Percentiles rank a stretch among this genome's conserved stretches.
phyloP scores from a whole-genome alignment of 2,888 invertebrate species.

The Tetragonula carbonaria region DNA sequence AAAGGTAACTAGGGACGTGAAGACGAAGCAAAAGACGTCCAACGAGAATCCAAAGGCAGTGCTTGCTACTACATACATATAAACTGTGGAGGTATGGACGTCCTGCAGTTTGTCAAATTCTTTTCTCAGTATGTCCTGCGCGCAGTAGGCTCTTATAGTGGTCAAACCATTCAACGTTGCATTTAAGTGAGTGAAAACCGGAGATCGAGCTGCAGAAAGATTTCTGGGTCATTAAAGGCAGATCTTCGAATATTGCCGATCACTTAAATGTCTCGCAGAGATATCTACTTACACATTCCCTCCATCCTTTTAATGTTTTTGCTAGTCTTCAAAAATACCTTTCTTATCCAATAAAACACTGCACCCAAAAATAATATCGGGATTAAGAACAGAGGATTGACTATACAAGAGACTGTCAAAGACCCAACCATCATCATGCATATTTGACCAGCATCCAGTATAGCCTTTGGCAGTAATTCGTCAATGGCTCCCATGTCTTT shows the following conservation, averaged over 20 bases:
- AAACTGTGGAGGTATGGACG: slow-evolving; percentile 83
- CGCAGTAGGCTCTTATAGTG: slow-evolving; percentile 90
- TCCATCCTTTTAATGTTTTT: slow-evolving; percentile 89
- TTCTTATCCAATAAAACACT: slow-evolving; percentile 87
- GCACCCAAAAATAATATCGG: slow-evolving; percentile 86
- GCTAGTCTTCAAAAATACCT: slow-evolving; percentile 88
- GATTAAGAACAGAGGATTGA: slow-evolving; percentile 86
- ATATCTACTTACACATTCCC: slow-evolving; percentile 86
- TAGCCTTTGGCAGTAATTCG: slow-evolving; percentile 88
- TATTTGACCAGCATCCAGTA: slow-evolving; percentile 86
- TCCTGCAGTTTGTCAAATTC: slow-evolving; percentile 87
- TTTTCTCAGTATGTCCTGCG: slow-evolving; percentile 87
- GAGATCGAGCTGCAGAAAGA: slow-evolving; percentile 88
- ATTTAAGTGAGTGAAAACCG: slow-evolving; percentile 91
- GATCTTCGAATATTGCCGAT: neutral
- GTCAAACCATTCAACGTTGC: slow-evolving; percentile 90
- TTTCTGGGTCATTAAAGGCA: neutral
- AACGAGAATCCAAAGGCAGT: slow-evolving; percentile 85
- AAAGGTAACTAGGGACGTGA: slow-evolving; percentile 88
- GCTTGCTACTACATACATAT: slow-evolving; percentile 84
- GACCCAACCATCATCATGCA: slow-evolving; percentile 85
- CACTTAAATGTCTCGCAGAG: neutral
- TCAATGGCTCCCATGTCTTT: slow-evolving; percentile 93
- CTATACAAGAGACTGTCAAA: slow-evolving; percentile 87
- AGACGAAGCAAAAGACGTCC: slow-evolving; percentile 88